Conservation (phyloP, 2,113 vertebrate species). For the Engystomops pustulosus region DNA sequence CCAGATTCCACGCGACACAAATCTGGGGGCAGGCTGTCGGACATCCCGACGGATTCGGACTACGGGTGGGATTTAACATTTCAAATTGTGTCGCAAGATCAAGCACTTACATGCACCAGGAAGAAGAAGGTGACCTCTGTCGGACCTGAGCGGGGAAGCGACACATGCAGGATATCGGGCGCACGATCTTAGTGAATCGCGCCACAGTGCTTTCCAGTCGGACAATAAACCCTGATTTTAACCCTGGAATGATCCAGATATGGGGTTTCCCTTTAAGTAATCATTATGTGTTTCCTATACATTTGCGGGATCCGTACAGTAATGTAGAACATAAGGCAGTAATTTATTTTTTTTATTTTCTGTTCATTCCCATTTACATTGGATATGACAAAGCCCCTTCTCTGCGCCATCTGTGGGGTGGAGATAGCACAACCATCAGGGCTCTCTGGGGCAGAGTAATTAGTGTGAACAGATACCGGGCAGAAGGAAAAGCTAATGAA, state of each 20-base stretch:
- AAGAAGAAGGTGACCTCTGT: too few species aligned
- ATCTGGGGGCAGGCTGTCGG: too few species aligned
- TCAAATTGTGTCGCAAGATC: too few species aligned
- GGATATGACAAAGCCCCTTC: slow-evolving; percentile 25
- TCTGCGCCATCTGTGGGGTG: slow-evolving; percentile 50
- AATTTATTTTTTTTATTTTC: slow-evolving; percentile 31
- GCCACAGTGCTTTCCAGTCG: too few species aligned
- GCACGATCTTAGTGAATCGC: too few species aligned
- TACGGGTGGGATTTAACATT: too few species aligned
- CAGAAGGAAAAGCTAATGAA: slow-evolving; percentile 55
- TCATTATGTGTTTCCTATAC: neutral
- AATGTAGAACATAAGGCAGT: slow-evolving; percentile 40
- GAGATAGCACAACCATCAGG: slow-evolving; percentile 47
- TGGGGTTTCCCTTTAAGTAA: neutral
- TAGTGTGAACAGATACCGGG: slow-evolving; percentile 51
- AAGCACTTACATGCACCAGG: too few species aligned
- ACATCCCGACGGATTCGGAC: too few species aligned
- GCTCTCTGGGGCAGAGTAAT: slow-evolving; percentile 56
- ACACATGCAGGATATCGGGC: too few species aligned
- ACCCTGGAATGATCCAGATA: neutral
- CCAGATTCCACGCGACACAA: too few species aligned
- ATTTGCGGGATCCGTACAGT: slow-evolving; percentile 16
- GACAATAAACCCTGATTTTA: too few species aligned
- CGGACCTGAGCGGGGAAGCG: too few species aligned
- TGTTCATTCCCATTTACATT: slow-evolving; percentile 47